Conservation (phyloP, 1,140 invertebrate species). For the Megalonaias nervosa region DNA sequence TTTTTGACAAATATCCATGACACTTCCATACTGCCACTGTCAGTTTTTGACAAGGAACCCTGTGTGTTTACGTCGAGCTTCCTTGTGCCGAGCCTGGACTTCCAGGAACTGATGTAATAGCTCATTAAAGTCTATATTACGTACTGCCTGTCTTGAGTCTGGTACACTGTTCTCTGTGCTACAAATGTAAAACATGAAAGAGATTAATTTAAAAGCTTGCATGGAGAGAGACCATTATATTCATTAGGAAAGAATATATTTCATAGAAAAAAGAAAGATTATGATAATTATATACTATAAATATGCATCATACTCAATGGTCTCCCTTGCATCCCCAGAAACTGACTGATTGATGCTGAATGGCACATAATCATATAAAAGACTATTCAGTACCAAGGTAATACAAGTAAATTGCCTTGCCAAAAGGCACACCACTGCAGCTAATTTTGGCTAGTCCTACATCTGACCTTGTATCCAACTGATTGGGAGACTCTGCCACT, state of each 20-base stretch:
- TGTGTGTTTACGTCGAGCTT: conserved; percentile 78
- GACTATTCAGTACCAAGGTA: too few relatives aligned
- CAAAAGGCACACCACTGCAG: too few relatives aligned
- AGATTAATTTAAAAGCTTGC: conserved; percentile 1
- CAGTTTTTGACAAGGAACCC: neutral
- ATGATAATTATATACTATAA: neutral
- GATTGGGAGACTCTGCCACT: too few relatives aligned
- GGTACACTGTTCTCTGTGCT: neutral
- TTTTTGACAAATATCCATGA: too few relatives aligned
- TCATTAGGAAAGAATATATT: neutral
- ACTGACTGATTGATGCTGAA: too few relatives aligned
- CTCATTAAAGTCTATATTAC: conserved; percentile 20
- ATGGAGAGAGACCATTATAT: neutral
- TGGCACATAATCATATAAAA: too few relatives aligned
- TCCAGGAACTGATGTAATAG: conserved; percentile 23
- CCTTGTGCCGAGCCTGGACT: conserved; percentile 67
- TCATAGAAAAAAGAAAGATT: neutral
- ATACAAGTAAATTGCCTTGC: too few relatives aligned
- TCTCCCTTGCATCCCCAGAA: too few relatives aligned
- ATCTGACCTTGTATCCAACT: too few relatives aligned
- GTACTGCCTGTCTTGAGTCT: neutral
- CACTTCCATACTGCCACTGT: too few relatives aligned
- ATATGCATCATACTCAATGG: neutral
- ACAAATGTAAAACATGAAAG: neutral
- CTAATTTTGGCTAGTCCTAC: too few relatives aligned